A percentile compares a stretch with the other conserved stretches of the same genome.
These are phyloP conservation scores for Cathartes aura DNA, from an alignment of 2,113 vertebrate species.

Conservation along the genomic window DNA sequence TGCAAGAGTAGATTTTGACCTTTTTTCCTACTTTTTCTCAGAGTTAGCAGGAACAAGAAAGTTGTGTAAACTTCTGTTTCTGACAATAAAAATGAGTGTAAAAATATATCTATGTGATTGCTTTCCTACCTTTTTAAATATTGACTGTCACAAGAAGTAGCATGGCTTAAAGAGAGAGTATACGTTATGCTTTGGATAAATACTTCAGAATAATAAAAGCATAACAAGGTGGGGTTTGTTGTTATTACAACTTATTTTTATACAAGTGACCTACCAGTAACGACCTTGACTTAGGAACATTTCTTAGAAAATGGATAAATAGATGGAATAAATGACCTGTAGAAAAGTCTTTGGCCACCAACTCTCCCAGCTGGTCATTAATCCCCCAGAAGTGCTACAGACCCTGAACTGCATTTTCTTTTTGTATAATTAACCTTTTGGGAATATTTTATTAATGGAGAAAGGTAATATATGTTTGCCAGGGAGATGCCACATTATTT, in stretches of 20 bases:
- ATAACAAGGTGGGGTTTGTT: neutral
- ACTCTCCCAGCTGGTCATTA: slow-evolving; percentile 9
- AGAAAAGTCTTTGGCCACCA: slow-evolving; percentile 1
- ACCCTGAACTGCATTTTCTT: neutral
- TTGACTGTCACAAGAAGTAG: neutral
- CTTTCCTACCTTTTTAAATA: neutral
- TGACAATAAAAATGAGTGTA: neutral
- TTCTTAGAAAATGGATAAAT: slow-evolving; percentile 19
- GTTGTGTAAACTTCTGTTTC: neutral
- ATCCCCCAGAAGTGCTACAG: neutral
- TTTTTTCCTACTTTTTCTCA: neutral
- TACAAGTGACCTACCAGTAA: neutral
- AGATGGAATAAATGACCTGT: neutral
- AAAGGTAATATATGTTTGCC: neutral
- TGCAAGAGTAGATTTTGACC: neutral
- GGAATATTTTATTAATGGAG: neutral
- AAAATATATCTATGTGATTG: neutral
- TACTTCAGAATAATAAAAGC: neutral
- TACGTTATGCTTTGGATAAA: neutral
- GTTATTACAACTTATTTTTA: neutral
- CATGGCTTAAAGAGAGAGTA: neutral
- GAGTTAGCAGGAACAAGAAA: neutral
- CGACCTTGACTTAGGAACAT: neutral
- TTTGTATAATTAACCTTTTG: slow-evolving; percentile 26
- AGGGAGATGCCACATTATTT: neutral